Evolutionary conservation across 1,140 invertebrate species (phyloP).

Genomic region (Sycobia sp.): DNA sequence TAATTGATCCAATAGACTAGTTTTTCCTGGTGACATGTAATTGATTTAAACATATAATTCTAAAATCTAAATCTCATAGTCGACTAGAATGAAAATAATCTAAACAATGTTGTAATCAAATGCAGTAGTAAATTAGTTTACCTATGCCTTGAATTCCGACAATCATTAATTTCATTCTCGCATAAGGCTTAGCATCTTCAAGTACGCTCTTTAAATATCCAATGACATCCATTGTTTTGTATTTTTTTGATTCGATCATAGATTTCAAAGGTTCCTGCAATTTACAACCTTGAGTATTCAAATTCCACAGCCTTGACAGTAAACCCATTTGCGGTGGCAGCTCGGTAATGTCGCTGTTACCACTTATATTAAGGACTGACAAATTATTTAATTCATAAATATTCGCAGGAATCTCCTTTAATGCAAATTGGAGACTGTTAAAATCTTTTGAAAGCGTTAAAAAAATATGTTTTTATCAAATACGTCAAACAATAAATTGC

Average conservation of each 20-base stretch:
- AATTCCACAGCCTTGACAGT: conserved; percentile 90
- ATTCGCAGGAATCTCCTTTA: conserved; percentile 80
- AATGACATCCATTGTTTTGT: conserved; percentile 95
- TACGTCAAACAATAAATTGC: too few relatives aligned
- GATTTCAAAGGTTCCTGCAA: conserved; percentile 88
- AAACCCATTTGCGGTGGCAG: conserved; percentile 95
- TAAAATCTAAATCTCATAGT: too few relatives aligned
- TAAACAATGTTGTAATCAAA: too few relatives aligned
- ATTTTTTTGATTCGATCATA: conserved; percentile 91
- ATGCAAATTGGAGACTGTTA: too few relatives aligned
- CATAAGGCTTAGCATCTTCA: conserved; percentile 91
- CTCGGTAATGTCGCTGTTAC: conserved; percentile 83
- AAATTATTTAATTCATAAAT: conserved; percentile 87
- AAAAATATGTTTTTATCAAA: too few relatives aligned
- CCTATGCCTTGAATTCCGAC: conserved; percentile 90
- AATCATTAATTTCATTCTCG: conserved; percentile 96
- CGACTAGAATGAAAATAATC: too few relatives aligned
- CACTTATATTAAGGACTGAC: conserved; percentile 92
- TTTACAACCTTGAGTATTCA: conserved; percentile 89
- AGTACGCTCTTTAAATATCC: conserved; percentile 91
- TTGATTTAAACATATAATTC: background rate
- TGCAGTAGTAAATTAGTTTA: conserved; percentile 33
- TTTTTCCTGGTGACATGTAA: conserved; percentile 56
- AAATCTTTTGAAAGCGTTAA: too few relatives aligned
- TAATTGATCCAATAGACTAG: conserved; percentile 86